A percentile compares a stretch with the other conserved stretches of the same genome.
These are phyloP conservation scores for Neomorphus geoffroyi DNA, from an alignment of 2,797 vertebrate genomes.

Conservation along the genomic window DNA sequence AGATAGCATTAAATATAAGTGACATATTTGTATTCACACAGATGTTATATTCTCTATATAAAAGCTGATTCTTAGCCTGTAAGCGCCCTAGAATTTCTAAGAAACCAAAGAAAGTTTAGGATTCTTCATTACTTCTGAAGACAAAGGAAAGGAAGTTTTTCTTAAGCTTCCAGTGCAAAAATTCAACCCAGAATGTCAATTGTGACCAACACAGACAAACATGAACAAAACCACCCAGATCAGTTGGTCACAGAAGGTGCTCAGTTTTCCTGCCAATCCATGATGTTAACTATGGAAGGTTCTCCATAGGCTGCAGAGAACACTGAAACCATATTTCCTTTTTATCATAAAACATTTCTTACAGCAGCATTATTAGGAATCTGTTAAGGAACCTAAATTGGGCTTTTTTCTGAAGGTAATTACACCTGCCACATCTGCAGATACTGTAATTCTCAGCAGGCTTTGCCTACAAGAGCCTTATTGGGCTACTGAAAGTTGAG, in stretches of 20 bases:
- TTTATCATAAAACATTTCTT: neutral
- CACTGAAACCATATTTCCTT: neutral
- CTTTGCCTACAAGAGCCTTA: neutral
- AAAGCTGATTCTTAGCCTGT: neutral
- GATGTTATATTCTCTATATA: neutral
- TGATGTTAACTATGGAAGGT: neutral
- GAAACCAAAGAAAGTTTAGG: neutral
- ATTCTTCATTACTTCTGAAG: neutral
- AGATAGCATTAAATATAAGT: neutral
- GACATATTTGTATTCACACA: neutral
- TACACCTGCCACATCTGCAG: neutral
- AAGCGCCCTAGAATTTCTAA: neutral
- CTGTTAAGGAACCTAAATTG: neutral
- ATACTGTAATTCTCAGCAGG: neutral
- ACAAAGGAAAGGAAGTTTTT: neutral
- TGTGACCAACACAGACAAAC: neutral
- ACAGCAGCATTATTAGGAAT: neutral
- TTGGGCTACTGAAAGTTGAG: neutral
- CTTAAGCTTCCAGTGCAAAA: neutral
- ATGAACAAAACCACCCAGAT: neutral
- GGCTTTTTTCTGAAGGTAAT: neutral
- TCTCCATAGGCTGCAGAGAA: neutral
- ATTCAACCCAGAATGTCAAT: neutral
- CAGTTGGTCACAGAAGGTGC: neutral
- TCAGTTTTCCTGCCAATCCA: neutral